These are phyloP conservation scores for Zapus hudsonius DNA, from an alignment of 2,113 vertebrate genomes.

Conservation along the genomic window DNA sequence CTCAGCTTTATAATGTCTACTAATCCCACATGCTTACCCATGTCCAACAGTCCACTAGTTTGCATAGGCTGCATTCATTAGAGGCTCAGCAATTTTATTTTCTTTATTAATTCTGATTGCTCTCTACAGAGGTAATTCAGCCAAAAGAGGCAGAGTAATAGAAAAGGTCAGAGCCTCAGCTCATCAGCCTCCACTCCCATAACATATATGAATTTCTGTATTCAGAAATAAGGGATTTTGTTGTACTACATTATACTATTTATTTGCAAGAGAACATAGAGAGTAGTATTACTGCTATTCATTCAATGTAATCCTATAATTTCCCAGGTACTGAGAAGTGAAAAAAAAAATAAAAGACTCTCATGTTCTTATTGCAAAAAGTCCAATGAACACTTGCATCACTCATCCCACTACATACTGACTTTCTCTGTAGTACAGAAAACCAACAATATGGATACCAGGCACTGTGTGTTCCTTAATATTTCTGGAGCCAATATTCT, in stretches of 20 bases:
- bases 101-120: background rate
- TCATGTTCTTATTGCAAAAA: background rate
- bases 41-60: background rate
- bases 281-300: background rate
- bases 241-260: too few species aligned
- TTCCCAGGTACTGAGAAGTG: constrained; percentile 1
- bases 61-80: background rate
- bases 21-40: background rate
- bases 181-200: background rate
- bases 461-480: background rate
- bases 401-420: background rate
- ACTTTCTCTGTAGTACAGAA: background rate
- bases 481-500: background rate
- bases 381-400: background rate
- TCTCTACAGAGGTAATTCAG: background rate
- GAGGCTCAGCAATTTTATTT: background rate
- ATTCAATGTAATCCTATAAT: background rate
- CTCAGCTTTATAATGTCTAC: background rate
- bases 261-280: too few species aligned
- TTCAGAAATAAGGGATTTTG: background rate
- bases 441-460: background rate
- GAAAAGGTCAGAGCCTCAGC: background rate
- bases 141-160: background rate
- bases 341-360: background rate
- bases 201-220: background rate